phyloP scores from a whole-genome alignment of 2,888 invertebrate species.

The Listrodromus nycthemerus region DNA sequence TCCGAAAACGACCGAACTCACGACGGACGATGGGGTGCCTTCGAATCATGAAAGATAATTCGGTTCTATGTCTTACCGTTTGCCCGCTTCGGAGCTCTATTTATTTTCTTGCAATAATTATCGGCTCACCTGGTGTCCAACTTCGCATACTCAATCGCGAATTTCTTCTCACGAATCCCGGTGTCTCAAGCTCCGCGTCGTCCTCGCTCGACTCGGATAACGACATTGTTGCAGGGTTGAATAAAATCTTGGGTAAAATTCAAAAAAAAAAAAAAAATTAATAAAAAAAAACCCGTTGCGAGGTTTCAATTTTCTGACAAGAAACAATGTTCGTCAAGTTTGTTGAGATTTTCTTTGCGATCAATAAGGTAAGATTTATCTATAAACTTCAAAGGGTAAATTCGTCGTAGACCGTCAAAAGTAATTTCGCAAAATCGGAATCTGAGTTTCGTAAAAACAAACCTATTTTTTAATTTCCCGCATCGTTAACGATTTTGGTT shows the following conservation, averaged over 20 bases:
- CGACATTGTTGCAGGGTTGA: slow-evolving; percentile 65
- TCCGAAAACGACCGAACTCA: slow-evolving; percentile 76
- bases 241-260: neutral
- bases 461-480: no score
- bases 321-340: no score
- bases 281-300: neutral
- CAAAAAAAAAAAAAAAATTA: neutral
- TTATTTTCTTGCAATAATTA: neutral
- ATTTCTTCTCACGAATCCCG: slow-evolving; percentile 70
- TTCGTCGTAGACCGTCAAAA: neutral
- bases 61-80: neutral
- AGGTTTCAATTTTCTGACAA: no score
- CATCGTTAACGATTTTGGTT: no score
- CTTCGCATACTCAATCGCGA: slow-evolving; percentile 69
- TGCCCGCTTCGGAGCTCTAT: neutral
- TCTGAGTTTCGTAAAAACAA: no score
- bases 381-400: neutral
- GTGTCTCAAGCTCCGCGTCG: slow-evolving; percentile 72
- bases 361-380: neutral
- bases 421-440: no score
- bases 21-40: slow-evolving; percentile 71
- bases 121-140: slow-evolving; percentile 70
- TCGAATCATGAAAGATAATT: slow-evolving; percentile 1
- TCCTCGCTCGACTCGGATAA: slow-evolving; percentile 75
- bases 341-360: neutral